A percentile compares a stretch with the other conserved stretches of the same genome.
Evolutionary conservation across 2,888 invertebrate genomes (phyloP).

Genomic region (Ceramica pisi): DNA sequence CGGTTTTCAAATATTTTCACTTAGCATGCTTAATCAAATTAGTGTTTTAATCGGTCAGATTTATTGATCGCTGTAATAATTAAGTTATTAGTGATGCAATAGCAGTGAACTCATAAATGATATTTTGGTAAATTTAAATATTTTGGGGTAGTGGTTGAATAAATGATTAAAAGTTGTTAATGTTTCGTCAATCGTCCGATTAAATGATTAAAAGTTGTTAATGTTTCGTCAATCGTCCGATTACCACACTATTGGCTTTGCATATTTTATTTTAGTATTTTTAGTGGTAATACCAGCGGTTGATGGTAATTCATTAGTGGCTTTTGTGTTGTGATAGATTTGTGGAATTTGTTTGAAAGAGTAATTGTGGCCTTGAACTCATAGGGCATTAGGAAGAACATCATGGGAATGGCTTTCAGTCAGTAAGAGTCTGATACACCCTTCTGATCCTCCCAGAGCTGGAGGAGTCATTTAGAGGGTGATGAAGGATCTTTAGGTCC

Average conservation of each 20-base stretch:
- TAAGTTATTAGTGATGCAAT: conserved; percentile 5
- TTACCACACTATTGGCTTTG: conserved; percentile 5
- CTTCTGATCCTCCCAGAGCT: no score
- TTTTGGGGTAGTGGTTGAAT: neutral
- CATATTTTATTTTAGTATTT: neutral
- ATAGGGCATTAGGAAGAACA: no score
- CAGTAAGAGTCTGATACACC: no score
- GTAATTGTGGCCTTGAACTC: no score
- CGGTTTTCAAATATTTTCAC: neutral
- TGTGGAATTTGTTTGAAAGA: no score
- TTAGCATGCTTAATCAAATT: neutral
- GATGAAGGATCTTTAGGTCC: neutral
- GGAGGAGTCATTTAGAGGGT: no score
- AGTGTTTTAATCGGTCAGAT: conserved; percentile 6
- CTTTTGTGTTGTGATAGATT: neutral
- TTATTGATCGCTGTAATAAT: conserved; percentile 16
- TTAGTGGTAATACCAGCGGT: neutral
- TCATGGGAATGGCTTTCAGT: no score
- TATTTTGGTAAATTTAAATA: conserved; percentile 9
- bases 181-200: neutral
- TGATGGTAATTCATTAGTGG: no score
- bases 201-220: conserved; percentile 5
- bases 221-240: neutral
- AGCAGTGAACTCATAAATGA: conserved; percentile 1
- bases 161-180: conserved; percentile 6